Evolutionary conservation across 2,797 vertebrate genomes (phyloP).

Genomic region (Chaetophractus vellerosus): DNA sequence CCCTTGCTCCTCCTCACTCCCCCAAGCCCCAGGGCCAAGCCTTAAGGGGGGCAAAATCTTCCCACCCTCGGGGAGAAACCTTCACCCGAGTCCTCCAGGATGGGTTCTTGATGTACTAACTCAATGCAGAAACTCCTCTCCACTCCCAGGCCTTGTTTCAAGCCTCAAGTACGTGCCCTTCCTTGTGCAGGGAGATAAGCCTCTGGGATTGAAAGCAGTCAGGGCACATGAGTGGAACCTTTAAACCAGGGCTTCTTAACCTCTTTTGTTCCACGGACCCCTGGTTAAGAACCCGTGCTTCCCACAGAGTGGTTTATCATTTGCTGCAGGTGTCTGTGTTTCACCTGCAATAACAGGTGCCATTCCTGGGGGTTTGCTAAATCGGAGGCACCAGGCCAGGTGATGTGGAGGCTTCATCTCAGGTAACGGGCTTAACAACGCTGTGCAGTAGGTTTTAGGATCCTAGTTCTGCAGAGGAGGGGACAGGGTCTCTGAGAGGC

Average conservation of each 20-base stretch:
- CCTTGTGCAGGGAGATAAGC: not conserved
- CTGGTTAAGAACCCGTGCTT: too few relatives aligned
- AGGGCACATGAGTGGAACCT: not conserved
- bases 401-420: not conserved
- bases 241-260: too few relatives aligned
- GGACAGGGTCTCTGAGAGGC: not conserved
- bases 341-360: too few relatives aligned
- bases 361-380: not conserved
- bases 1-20: not conserved
- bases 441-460: not conserved
- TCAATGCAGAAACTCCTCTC: not conserved
- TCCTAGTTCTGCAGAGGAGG: not conserved
- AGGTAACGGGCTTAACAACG: too few relatives aligned
- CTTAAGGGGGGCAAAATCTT: not conserved
- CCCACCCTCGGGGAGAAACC: not conserved
- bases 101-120: not conserved
- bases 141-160: not conserved
- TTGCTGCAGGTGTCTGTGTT: not conserved
- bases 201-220: not conserved
- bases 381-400: not conserved
- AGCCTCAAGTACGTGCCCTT: not conserved
- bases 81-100: not conserved
- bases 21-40: not conserved
- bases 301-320: not conserved
- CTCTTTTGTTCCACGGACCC: too few relatives aligned